A percentile compares a stretch with the other conserved stretches of the same genome.
phyloP scores from a whole-genome alignment of 2,113 vertebrate species.

The Leuciscus idus region DNA sequence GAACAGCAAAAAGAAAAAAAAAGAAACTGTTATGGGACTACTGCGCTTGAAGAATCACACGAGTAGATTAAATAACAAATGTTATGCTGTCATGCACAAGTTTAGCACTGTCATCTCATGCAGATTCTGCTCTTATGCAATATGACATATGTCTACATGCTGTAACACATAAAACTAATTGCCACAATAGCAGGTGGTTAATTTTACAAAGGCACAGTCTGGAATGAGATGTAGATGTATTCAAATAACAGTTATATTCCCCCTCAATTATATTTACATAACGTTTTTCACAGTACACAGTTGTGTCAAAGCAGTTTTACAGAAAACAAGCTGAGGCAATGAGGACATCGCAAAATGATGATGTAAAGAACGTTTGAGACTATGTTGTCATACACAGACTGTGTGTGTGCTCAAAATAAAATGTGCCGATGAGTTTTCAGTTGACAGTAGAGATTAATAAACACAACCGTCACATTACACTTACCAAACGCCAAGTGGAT shows the following conservation, averaged over 20 bases:
- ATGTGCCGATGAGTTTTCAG: neutral
- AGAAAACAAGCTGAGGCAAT: neutral
- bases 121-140: neutral
- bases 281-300: neutral
- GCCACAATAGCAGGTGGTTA: neutral
- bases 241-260: neutral
- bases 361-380: neutral
- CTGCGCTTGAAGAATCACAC: neutral
- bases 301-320: neutral
- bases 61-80: neutral
- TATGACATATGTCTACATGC: neutral
- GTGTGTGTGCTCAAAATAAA: neutral
- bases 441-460: conserved; percentile 13
- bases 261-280: neutral
- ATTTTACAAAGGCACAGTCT: neutral
- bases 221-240: neutral
- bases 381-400: neutral
- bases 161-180: neutral
- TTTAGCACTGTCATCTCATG: neutral
- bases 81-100: neutral
- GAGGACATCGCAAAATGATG: neutral
- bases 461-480: conserved; percentile 29
- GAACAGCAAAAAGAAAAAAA: neutral
- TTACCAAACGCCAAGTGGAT: conserved; percentile 41
- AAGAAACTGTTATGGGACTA: neutral